phyloP scores from a whole-genome alignment of 2,888 invertebrate species.

The Pomacea canaliculata region DNA sequence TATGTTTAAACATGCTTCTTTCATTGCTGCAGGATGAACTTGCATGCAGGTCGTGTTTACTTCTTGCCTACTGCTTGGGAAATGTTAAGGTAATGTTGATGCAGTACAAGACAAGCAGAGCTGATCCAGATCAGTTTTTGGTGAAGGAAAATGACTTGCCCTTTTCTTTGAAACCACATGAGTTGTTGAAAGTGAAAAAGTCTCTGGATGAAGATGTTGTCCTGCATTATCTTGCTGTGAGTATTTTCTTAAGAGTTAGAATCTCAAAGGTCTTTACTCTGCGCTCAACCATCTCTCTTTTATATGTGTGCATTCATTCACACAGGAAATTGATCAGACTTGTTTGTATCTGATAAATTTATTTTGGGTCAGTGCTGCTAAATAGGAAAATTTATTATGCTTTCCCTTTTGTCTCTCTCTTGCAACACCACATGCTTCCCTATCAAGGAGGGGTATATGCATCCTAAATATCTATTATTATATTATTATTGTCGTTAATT shows the following conservation, averaged over 20 bases:
- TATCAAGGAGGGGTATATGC: no score
- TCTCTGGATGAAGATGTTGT: background rate
- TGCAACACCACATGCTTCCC: no score
- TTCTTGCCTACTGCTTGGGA: constrained; percentile 2
- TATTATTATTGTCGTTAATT: no score
- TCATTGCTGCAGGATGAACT: background rate
- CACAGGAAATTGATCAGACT: no score
- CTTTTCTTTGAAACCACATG: background rate
- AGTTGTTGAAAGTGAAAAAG: background rate
- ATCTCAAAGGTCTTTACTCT: no score
- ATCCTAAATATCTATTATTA: no score
- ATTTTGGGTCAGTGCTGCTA: no score
- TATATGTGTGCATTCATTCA: no score
- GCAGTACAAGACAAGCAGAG: background rate
- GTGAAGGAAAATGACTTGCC: background rate
- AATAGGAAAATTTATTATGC: no score
- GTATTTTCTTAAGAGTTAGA: background rate
- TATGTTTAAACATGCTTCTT: background rate
- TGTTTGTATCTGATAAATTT: no score
- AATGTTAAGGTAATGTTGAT: constrained; percentile 2
- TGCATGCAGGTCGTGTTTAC: background rate
- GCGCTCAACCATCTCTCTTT: no score
- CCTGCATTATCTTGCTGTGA: background rate
- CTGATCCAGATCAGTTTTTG: background rate
- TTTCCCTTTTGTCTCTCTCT: no score